phyloP scores from a whole-genome alignment of 2,888 invertebrate genomes.

The Standfussiana lucernea region DNA sequence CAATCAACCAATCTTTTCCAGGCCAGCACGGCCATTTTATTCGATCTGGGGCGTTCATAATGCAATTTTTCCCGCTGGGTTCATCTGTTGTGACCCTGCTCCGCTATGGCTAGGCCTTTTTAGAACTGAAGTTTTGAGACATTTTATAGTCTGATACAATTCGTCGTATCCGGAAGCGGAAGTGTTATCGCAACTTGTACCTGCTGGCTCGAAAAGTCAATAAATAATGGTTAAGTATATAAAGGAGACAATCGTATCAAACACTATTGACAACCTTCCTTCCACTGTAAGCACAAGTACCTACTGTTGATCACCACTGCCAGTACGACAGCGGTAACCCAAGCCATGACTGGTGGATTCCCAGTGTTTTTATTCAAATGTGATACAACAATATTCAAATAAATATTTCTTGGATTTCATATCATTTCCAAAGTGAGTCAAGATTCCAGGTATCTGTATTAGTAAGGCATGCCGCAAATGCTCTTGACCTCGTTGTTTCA shows the following conservation, averaged over 20 bases:
- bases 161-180: background rate
- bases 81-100: background rate
- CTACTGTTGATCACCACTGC: background rate
- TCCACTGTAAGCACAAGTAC: background rate
- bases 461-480: conserved; percentile 11
- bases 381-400: conserved; percentile 13
- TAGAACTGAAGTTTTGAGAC: background rate
- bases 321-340: background rate
- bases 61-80: background rate
- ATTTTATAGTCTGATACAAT: background rate
- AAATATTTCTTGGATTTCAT: conserved; percentile 1
- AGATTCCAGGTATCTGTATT: conserved; percentile 18
- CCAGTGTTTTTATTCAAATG: background rate
- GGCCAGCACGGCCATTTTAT: background rate
- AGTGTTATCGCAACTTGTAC: too few relatives aligned
- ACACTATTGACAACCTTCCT: background rate
- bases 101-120: background rate
- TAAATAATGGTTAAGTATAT: background rate
- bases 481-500: conserved; percentile 48
- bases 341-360: background rate
- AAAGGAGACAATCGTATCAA: background rate
- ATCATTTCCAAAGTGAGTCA: conserved; percentile 9
- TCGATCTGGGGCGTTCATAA: background rate
- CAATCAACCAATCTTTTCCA: background rate
- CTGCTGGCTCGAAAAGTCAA: background rate